phyloP scores from a whole-genome alignment of 2,113 vertebrate genomes.

The Poecile atricapillus region DNA sequence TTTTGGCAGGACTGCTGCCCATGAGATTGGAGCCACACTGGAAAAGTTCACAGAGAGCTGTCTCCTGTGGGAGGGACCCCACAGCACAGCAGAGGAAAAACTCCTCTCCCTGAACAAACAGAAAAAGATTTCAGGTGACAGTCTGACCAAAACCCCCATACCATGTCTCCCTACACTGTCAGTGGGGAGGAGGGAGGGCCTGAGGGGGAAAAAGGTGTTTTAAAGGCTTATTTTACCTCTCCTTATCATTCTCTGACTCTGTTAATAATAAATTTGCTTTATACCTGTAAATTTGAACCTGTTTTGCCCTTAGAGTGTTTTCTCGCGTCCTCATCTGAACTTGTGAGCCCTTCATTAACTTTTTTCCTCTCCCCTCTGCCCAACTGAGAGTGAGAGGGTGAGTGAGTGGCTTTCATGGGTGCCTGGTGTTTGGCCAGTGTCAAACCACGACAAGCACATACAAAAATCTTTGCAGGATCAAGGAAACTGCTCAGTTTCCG shows the following conservation, averaged over 20 bases:
- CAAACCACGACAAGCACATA: not conserved
- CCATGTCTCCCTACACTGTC: not conserved
- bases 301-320: not conserved
- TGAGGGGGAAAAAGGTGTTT: not conserved
- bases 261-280: not conserved
- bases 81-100: not conserved
- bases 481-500: not conserved
- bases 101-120: not conserved
- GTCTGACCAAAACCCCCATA: not conserved
- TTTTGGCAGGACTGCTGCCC: no score
- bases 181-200: not conserved
- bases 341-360: not conserved
- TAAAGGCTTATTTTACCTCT: not conserved
- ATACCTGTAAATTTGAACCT: not conserved
- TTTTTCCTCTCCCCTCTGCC: not conserved
- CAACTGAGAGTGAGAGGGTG: not conserved
- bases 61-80: not conserved
- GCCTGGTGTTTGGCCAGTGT: not conserved
- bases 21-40: no score
- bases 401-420: accelerated
- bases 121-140: not conserved
- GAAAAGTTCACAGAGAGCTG: no score
- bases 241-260: not conserved
- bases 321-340: not conserved
- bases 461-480: not conserved